phyloP scores from a whole-genome alignment of 2,888 invertebrate species.

The Athripsodes cinereus region DNA sequence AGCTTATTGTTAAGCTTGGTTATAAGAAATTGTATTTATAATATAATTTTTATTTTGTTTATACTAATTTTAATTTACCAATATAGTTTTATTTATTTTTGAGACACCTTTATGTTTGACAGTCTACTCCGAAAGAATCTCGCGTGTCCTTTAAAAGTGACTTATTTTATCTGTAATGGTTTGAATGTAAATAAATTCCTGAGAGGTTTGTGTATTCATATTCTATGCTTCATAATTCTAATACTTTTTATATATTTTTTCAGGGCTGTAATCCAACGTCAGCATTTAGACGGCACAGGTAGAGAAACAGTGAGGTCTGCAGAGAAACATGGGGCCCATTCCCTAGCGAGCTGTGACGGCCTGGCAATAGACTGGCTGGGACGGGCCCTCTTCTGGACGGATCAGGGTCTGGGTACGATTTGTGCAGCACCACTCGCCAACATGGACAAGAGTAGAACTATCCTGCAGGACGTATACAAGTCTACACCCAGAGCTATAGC shows the following conservation, averaged over 20 bases:
- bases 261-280: constrained; percentile 58
- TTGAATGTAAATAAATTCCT: no score
- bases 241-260: constrained; percentile 10
- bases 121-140: no score
- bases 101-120: no score
- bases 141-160: no score
- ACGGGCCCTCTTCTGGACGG: constrained; percentile 77
- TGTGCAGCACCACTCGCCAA: constrained; percentile 61
- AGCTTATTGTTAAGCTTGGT: no score
- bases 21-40: no score
- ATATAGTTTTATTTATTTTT: no score
- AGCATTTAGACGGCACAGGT: constrained; percentile 54
- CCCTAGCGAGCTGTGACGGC: constrained; percentile 62
- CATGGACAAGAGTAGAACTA: constrained; percentile 47
- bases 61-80: no score
- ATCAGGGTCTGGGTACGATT: constrained; percentile 62
- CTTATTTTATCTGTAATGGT: no score
- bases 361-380: constrained; percentile 80
- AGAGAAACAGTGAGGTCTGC: constrained; percentile 45
- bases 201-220: no score
- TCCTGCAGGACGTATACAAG: constrained; percentile 52
- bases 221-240: no score
- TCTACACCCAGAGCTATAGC: constrained; percentile 58
- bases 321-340: constrained; percentile 39
- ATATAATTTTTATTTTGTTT: no score